phyloP scores from a whole-genome alignment of 2,797 vertebrate genomes.

The Glossophaga mutica region DNA sequence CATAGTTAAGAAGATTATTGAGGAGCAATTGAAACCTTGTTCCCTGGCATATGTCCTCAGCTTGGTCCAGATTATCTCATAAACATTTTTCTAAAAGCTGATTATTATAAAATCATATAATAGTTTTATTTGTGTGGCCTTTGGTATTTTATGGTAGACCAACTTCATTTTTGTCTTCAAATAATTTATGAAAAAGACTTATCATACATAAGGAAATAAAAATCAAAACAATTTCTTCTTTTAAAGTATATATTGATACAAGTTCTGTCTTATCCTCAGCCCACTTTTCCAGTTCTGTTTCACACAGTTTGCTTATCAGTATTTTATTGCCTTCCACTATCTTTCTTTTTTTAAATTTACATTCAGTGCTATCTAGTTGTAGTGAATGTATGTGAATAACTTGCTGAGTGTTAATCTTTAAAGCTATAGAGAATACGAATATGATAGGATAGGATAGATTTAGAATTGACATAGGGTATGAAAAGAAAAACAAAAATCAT shows the following conservation, averaged over 20 bases:
- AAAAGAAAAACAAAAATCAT: background rate
- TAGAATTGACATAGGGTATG: slow-evolving; percentile 16
- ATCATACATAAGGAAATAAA: background rate
- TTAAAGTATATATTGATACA: background rate
- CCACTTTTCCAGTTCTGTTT: background rate
- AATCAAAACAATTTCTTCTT: background rate
- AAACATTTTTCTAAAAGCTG: background rate
- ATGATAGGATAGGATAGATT: slow-evolving; percentile 5
- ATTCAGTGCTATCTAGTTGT: background rate
- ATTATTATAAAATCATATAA: background rate
- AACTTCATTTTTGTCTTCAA: slow-evolving; percentile 15
- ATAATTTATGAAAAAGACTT: background rate
- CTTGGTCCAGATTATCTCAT: background rate
- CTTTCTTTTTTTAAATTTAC: background rate
- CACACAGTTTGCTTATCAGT: background rate
- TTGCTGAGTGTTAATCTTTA: slow-evolving; percentile 33
- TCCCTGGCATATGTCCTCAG: background rate
- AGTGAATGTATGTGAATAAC: background rate
- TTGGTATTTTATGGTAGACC: slow-evolving; percentile 36
- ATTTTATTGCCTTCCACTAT: background rate
- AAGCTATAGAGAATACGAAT: slow-evolving; percentile 32
- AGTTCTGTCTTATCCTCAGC: background rate
- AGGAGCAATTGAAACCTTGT: background rate
- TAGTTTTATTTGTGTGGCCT: background rate
- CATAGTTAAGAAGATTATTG: background rate